Conservation (phyloP, 2,888 invertebrate genomes). For the Sphaeridia pumilis region DNA sequence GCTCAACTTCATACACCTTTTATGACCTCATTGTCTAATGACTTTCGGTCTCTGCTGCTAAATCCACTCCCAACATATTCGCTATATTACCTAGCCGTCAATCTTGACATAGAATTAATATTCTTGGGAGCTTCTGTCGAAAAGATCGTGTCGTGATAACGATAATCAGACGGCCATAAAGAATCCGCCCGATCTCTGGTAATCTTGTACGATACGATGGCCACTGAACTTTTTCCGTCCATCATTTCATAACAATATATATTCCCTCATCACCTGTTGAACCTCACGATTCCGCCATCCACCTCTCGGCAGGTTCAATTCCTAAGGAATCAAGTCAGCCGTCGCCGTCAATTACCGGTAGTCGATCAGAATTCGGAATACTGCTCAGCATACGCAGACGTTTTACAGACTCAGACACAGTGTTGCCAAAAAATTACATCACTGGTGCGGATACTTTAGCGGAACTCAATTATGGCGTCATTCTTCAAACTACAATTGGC, state of each 20-base stretch:
- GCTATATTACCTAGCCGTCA: neutral
- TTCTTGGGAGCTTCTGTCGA: neutral
- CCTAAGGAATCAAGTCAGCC: no score
- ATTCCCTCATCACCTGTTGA: neutral
- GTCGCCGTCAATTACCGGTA: no score
- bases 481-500: no score
- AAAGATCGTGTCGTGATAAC: neutral
- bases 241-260: neutral
- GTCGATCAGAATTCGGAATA: no score
- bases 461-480: no score
- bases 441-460: no score
- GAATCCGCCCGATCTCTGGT: neutral
- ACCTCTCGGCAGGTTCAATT: no score
- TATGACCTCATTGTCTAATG: neutral
- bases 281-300: neutral
- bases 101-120: neutral
- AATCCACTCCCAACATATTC: neutral
- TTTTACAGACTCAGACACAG: no score
- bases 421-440: no score
- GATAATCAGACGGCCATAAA: neutral
- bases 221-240: neutral
- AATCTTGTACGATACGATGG: neutral
- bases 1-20: neutral
- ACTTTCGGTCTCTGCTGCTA: neutral
- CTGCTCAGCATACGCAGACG: no score